Conservation (phyloP, 2,888 invertebrate genomes). For the Galeruca laticollis region DNA sequence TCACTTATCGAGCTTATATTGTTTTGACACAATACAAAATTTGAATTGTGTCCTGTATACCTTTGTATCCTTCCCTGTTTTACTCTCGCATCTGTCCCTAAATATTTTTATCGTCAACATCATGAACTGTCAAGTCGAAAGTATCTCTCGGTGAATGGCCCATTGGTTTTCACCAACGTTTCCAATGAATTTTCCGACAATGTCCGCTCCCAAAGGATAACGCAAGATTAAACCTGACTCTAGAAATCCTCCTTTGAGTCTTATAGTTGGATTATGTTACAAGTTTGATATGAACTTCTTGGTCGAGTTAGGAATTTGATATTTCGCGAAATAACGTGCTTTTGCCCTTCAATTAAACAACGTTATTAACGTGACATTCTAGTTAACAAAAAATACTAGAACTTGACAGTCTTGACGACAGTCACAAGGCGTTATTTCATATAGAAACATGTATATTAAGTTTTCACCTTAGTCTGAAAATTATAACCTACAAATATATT, state of each 20-base stretch:
- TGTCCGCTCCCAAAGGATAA: constrained; percentile 43
- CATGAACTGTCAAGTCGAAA: constrained; percentile 20
- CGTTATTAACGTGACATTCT: too few relatives aligned
- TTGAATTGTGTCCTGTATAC: not conserved
- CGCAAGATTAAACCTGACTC: constrained; percentile 44
- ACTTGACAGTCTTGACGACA: too few relatives aligned
- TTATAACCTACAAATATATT: too few relatives aligned
- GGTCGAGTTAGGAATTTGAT: constrained; percentile 24
- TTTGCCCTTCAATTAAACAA: constrained; percentile 30
- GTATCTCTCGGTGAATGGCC: constrained; percentile 19
- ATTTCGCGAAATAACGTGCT: constrained; percentile 26
- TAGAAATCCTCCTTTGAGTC: constrained; percentile 30
- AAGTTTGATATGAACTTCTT: constrained; percentile 43
- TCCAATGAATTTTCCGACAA: constrained; percentile 43
- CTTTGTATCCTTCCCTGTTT: not conserved
- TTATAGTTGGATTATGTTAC: constrained; percentile 38
- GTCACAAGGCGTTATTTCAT: too few relatives aligned
- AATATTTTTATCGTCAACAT: constrained; percentile 16
- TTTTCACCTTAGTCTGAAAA: too few relatives aligned
- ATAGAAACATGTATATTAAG: too few relatives aligned
- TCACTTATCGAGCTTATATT: too few relatives aligned
- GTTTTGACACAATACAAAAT: too few relatives aligned
- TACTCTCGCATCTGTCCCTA: not conserved
- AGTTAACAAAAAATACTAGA: too few relatives aligned
- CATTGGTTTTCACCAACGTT: constrained; percentile 29